Evolutionary conservation across 2,888 invertebrate species (phyloP).

Genomic region (Lepidochitona cinerea): DNA sequence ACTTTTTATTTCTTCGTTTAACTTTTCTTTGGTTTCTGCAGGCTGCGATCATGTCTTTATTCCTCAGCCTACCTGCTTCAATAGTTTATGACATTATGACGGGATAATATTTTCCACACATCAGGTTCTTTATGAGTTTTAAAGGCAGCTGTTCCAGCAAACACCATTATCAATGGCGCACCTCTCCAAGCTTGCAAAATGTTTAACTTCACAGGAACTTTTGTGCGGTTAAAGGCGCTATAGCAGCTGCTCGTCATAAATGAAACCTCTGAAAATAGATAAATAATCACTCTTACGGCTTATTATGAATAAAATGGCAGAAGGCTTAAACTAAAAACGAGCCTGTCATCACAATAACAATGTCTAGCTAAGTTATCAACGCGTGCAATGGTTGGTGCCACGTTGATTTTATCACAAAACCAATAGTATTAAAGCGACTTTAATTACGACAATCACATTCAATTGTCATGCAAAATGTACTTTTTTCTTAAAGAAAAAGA

Average conservation of each 20-base stretch:
- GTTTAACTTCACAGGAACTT: conserved; percentile 6
- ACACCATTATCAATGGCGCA: background rate
- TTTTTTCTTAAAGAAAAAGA: conserved; percentile 6
- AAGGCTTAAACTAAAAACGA: background rate
- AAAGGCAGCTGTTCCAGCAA: conserved; percentile 1
- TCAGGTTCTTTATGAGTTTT: conserved; percentile 6
- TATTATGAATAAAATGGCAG: conserved; percentile 14
- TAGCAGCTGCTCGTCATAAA: conserved; percentile 11
- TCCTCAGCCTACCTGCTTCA: background rate
- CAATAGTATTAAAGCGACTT: conserved; percentile 9
- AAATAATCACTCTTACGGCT: conserved; percentile 14
- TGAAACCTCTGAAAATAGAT: conserved; percentile 13
- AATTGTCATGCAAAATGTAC: conserved; percentile 12
- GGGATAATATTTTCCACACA: conserved; percentile 7
- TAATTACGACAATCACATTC: conserved; percentile 4
- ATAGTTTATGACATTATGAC: conserved; percentile 9
- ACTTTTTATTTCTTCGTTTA: background rate
- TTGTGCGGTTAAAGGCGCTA: conserved; percentile 1
- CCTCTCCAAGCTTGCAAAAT: background rate
- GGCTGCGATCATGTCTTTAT: conserved; percentile 3
- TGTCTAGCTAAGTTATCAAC: background rate
- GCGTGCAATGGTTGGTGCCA: conserved; percentile 3
- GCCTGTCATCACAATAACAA: conserved; percentile 9
- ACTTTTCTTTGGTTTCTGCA: background rate
- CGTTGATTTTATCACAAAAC: background rate